These are phyloP conservation scores for Arenaria interpres DNA, from an alignment of 2,113 vertebrate genomes.

Conservation along the genomic window DNA sequence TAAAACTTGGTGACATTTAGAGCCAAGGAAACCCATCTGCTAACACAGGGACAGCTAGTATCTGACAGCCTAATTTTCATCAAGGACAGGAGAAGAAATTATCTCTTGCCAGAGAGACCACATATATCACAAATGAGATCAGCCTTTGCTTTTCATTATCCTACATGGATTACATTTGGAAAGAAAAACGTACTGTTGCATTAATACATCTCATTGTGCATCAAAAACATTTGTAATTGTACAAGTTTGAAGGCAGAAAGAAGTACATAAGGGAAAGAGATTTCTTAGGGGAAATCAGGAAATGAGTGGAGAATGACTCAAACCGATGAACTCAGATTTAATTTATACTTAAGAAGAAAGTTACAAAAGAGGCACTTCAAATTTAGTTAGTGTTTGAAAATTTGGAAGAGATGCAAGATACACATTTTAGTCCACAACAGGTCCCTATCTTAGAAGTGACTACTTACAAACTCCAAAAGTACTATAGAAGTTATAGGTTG, in stretches of 20 bases:
- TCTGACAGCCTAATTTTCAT: conserved; percentile 54
- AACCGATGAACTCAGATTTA: not conserved
- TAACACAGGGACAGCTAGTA: conserved; percentile 9
- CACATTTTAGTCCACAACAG: not conserved
- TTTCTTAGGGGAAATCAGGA: conserved; percentile 17
- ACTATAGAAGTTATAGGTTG: not conserved
- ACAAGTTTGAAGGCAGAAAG: not conserved
- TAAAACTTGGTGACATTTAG: conserved; percentile 41
- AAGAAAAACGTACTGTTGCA: not conserved
- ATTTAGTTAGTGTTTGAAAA: not conserved
- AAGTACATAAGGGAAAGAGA: not conserved
- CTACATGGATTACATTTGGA: not conserved
- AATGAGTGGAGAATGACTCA: not conserved
- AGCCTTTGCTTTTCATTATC: conserved; percentile 30
- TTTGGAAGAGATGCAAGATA: not conserved
- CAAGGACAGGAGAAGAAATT: conserved; percentile 37
- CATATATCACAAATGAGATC: conserved; percentile 39
- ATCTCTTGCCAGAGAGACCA: not conserved
- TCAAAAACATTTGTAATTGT: not conserved
- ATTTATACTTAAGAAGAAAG: no score
- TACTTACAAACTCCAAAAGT: not conserved
- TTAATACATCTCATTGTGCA: not conserved
- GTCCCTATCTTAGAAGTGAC: not conserved
- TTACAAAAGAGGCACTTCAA: not conserved
- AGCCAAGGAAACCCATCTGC: conserved; percentile 38